These are phyloP conservation scores for Sarcophaga caerulescens DNA, from an alignment of 2,888 invertebrate species.

Conservation along the genomic window DNA sequence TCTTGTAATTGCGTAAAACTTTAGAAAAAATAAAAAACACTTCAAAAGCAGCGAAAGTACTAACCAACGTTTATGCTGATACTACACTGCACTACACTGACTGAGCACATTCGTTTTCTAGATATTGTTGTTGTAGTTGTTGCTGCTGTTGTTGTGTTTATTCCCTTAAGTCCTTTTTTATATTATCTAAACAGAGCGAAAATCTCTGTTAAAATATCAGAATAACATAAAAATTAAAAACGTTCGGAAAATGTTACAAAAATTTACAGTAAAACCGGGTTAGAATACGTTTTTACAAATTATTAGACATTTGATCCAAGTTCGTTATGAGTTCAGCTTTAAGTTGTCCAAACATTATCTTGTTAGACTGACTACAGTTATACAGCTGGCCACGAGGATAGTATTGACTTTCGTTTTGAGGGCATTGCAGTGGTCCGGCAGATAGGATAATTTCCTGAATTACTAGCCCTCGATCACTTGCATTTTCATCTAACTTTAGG, in stretches of 20 bases:
- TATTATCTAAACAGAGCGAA: slow-evolving; percentile 16
- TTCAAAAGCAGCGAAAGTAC: not conserved
- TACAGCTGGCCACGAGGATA: no score
- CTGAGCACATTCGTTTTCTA: no score
- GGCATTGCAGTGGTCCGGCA: no score
- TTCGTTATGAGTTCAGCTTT: no score
- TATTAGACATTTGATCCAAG: no score
- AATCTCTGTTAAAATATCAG: slow-evolving; percentile 39
- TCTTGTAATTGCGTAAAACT: slow-evolving; percentile 32
- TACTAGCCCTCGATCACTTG: no score
- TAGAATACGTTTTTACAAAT: not conserved
- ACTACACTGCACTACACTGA: not conserved
- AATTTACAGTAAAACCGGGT: not conserved
- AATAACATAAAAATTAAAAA: slow-evolving; percentile 48
- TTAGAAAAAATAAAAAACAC: not conserved
- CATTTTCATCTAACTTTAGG: no score
- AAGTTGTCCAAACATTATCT: no score
- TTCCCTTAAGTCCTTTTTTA: slow-evolving; percentile 27
- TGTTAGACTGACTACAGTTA: no score
- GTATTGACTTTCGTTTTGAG: no score
- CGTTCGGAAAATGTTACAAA: slow-evolving; percentile 14
- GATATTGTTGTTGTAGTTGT: slow-evolving; percentile 1
- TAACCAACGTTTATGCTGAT: not conserved
- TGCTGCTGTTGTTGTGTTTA: slow-evolving; percentile 4
- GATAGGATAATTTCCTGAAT: no score